Evolutionary conservation across 2,113 vertebrate species (phyloP), one percentile per base, ranked within the genome.

Genomic region (Siniperca chuatsi): DNA sequence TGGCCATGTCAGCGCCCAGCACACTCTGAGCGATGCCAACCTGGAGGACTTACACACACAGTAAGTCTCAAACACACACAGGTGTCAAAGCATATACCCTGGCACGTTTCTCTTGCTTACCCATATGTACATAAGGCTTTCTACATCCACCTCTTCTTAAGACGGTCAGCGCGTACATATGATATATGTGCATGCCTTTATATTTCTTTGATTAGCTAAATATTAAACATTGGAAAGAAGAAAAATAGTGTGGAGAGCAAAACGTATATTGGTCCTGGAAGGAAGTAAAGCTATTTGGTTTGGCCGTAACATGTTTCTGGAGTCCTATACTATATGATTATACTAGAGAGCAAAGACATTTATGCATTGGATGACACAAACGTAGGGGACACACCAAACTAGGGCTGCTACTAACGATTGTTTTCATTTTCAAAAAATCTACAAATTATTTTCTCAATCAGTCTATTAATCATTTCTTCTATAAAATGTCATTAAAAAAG

Each of bases 1-100:
- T 25, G 76, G 78, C 54, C 62, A 90, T 61, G 84, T 61, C 7
- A 48, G 50, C 25, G 50, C 84, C 86, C 92, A 86, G 58, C 89
- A 88, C 75, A 89, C 84, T 6, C 69, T 82, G 23, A 90, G 87
- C 29, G 90, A 90, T 35, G 78, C 89, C 86, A 93, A 79, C 75
- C 58, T 87, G 82, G 92, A 96, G n/a, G 93, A 94, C 37, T 58
- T 83, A 16, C 89, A 94, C 70, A 91, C 90, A 8, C 94, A 93
- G 95, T 96, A 83, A 95, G 95, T 89, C n/a, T 61, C 42, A 52
- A 23, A 62, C 75, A 75, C 75, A 78, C 0, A 13, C 46, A 54
- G 71, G 20, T 71, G 79, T 78, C 18, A 79, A 46, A 79, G 69
- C 72, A 82, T 69, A 74, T 33, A 58, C 5, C 25, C 58, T 62